Evolutionary conservation across 1,140 invertebrate species (phyloP).

Genomic region (Stenopsyche tienmushanensis): DNA sequence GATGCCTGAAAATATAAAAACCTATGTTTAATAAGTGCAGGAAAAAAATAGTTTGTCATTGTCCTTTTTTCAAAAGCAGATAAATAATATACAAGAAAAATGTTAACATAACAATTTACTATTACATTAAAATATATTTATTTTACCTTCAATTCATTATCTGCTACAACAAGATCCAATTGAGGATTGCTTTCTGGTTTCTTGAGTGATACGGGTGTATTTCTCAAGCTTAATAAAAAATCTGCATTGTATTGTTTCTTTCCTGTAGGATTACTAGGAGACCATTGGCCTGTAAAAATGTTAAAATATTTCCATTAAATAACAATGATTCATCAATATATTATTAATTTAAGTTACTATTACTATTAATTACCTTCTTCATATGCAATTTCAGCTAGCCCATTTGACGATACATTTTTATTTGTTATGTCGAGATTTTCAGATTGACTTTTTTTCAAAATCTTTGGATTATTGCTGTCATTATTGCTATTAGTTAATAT

Average conservation of each 20-base stretch:
- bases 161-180: conserved; percentile 24
- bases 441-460: conserved; percentile 14
- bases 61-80: background rate
- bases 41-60: background rate
- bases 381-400: background rate
- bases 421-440: conserved; percentile 6
- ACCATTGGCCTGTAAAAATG: conserved; percentile 75
- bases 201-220: conserved; percentile 68
- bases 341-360: background rate
- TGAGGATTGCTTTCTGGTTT: conserved; percentile 66
- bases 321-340: background rate
- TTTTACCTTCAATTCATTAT: background rate
- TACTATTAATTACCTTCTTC: background rate
- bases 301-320: background rate
- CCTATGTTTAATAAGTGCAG: background rate
- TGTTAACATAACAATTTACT: background rate
- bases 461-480: background rate
- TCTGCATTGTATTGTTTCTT: conserved; percentile 71
- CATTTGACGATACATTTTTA: conserved; percentile 8
- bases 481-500: conserved; percentile 1
- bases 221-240: conserved; percentile 73
- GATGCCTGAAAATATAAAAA: background rate
- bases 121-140: background rate
- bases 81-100: background rate
- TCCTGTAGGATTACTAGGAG: conserved; percentile 76